phyloP scores from a whole-genome alignment of 2,797 vertebrate genomes.

The Rhincodon typus region DNA sequence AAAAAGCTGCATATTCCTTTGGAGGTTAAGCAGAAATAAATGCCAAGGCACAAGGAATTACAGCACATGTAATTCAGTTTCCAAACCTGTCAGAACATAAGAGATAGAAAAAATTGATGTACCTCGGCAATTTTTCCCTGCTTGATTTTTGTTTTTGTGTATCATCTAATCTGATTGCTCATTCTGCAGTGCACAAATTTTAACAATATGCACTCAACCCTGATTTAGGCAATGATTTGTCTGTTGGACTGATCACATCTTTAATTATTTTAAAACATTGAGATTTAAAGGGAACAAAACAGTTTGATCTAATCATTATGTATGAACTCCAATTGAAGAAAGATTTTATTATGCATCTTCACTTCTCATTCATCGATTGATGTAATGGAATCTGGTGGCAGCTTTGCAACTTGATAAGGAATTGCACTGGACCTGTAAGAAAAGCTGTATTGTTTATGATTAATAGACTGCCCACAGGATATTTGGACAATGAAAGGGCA shows the following conservation, averaged over 20 bases:
- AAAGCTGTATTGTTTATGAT: neutral
- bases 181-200: neutral
- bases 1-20: slow-evolving; percentile 52
- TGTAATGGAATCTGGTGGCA: neutral
- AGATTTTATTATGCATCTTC: neutral
- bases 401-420: neutral
- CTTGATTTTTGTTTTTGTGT: neutral
- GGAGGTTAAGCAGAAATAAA: slow-evolving; percentile 64
- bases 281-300: slow-evolving; percentile 12
- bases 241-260: neutral
- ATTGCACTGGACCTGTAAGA: neutral
- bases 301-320: neutral
- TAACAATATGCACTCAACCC: neutral
- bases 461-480: neutral
- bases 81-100: slow-evolving; percentile 55
- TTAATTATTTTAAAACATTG: slow-evolving; percentile 5
- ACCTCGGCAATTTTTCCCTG: slow-evolving; percentile 22
- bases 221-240: slow-evolving; percentile 21
- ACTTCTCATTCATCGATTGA: neutral
- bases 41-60: slow-evolving; percentile 77
- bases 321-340: neutral
- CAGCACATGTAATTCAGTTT: slow-evolving; percentile 81
- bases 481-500: too few species aligned
- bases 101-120: slow-evolving; percentile 29
- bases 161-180: slow-evolving; percentile 18